Evolutionary conservation across 2,888 invertebrate species (phyloP).

Genomic region (Esperia sulphurella): DNA sequence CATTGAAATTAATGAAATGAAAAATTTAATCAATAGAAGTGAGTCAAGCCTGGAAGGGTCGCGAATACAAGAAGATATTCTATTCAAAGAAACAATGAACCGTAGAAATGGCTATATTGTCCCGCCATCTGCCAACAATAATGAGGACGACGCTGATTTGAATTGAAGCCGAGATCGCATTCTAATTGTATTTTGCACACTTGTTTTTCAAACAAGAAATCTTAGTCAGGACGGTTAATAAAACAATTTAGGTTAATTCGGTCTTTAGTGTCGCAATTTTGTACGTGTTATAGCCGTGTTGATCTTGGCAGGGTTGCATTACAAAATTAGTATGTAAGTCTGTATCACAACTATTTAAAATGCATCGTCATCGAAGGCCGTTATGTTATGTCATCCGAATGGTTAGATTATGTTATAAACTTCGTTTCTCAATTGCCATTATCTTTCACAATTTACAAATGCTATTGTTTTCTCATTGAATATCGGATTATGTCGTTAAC

Average conservation of each 20-base stretch:
- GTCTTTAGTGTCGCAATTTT: constrained; percentile 6
- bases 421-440: neutral
- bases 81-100: neutral
- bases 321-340: constrained; percentile 12
- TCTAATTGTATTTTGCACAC: neutral
- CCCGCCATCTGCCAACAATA: neutral
- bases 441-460: too few relatives aligned
- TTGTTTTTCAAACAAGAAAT: constrained; percentile 5
- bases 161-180: neutral
- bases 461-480: too few relatives aligned
- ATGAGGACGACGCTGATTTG: neutral
- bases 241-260: constrained; percentile 14
- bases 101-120: neutral
- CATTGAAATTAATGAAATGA: neutral
- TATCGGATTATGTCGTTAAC: too few relatives aligned
- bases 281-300: constrained; percentile 8
- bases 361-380: constrained; percentile 16
- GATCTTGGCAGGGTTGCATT: constrained; percentile 15
- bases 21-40: neutral
- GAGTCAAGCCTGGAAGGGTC: neutral
- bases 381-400: constrained; percentile 16
- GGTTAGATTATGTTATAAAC: neutral
- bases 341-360: constrained; percentile 15
- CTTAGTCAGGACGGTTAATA: constrained; percentile 16
- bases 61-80: neutral